Conservation (phyloP, 37 sponge, comb jelly and placozoan genomes). For the Halichondria panicea region DNA sequence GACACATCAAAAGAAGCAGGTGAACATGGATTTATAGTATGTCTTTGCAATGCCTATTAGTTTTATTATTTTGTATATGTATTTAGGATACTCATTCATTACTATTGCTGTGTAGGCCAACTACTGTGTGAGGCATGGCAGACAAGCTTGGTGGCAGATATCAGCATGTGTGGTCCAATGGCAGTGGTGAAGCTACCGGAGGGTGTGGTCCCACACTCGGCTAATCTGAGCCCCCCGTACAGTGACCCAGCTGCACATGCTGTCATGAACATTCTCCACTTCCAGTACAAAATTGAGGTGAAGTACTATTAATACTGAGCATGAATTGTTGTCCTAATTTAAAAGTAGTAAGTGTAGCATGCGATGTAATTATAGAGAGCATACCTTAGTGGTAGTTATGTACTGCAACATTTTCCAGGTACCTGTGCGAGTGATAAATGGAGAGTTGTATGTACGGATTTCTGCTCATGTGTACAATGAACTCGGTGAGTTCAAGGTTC, state of each 20-base stretch:
- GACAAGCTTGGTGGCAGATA: constrained; percentile 53
- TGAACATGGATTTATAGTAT: constrained; percentile 22
- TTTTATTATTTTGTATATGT: no score
- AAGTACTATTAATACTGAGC: not conserved
- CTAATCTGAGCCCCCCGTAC: no score
- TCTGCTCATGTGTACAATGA: constrained; percentile 80
- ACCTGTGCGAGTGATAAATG: constrained; percentile 64
- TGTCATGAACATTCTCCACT: constrained; percentile 39
- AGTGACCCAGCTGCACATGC: not conserved
- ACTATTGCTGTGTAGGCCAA: constrained; percentile 10
- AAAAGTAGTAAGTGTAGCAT: not conserved
- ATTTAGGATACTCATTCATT: no score
- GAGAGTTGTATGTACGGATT: constrained; percentile 63
- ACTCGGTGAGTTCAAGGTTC: constrained; percentile 16
- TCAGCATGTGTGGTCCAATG: constrained; percentile 62
- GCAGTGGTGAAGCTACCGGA: constrained; percentile 62
- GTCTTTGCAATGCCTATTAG: no score
- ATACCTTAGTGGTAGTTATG: no score
- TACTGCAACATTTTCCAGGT: constrained; percentile 69
- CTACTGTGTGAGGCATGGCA: constrained; percentile 52
- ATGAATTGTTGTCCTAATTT: not conserved
- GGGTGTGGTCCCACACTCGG: constrained; percentile 12
- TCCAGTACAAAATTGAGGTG: constrained; percentile 78
- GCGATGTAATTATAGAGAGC: not conserved
- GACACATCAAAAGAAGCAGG: constrained; percentile 54